Evolutionary conservation across 2,888 invertebrate genomes (phyloP), one percentile per base, ranked within the genome.

Genomic region (Drosophila kokeensis): DNA sequence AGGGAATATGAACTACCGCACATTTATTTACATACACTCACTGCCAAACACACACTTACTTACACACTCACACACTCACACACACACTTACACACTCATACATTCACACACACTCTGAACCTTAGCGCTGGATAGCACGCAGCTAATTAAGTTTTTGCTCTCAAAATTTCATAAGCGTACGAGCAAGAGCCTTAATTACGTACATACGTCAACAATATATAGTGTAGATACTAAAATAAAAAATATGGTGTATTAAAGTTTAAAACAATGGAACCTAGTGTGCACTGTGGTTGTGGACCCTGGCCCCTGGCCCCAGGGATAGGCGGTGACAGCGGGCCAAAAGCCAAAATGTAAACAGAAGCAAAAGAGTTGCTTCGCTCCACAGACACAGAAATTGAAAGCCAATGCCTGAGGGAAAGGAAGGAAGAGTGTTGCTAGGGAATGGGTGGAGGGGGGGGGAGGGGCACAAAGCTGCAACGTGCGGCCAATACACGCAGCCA

Each of bases 211-310:
- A 40, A 48, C n/a, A 21, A 13, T 27, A 34, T 50, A 24, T 45
- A 29, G 24, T 36, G 24, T n/a, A 30, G 5, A 52, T 29, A 54
- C 10, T 3, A 29, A 53, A 55, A 53, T 32, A 38, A 3, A n/a
- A 53, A 70, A 64, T 55, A 48, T 49, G n/a, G 32, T 58, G 24
- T 42, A 71, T 69, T 73, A 66, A 71, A 69, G 80, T 73, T 83
- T 66, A 49, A 85, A 83, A 77, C 81, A 87, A 85, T 87, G 85
- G 54, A 62, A 67, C 82, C 58, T 57, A 45, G 55, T 57, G 55
- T 55, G 34, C 34, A 64, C 66, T 61, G 48, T 53, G 52, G 50
- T 32, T 67, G 24, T 24, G 24, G 24, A 24, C 24, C 24, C 21
- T 7, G 5, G 55, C 62, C 24, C 24, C 21, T 7, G 5, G 55